Base-by-base conservation (phyloP, 2,888 invertebrate genomes). In the Dryobota labecula region DNA sequence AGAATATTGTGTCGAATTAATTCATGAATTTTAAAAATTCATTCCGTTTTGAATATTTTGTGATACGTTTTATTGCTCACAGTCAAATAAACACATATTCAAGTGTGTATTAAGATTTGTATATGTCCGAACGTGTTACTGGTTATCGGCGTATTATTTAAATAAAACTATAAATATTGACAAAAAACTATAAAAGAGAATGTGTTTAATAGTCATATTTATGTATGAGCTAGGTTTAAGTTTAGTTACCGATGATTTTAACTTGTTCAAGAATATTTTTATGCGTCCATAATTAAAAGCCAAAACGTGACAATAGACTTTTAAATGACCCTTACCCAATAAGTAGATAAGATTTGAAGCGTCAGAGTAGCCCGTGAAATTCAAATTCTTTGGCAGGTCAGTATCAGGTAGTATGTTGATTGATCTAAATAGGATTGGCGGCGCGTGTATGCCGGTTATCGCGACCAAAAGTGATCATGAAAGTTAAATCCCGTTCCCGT, bases 71-170 rank as follows among this genome's bases (percentile, higher is more conserved):
- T 85, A 85, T 80, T 71, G 73, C 51, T 66, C 27, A 30, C 67
- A 76, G 69, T 72, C 61, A 82, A 84, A 84, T 85, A 85, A 85
- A 86, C 85, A 85, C 86, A 76, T 84, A 84, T 84, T 85, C 81
- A 83, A 84, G 76, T 75, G 49, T 70, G 69, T 64, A 75, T 85
- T 77, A 83, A 83, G 66, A 70, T 68, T 73, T 72, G 63, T 82
- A 58, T 82, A 68, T 58, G 76, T 73, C 73, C 75, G 69, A 33
- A 61, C n/a, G n/a, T n/a, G 61, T 84, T 77, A 73, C 74, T 70
- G 24, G 43, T 78, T 81, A 81, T 75, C 68, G 74, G 38, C 60
- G 33, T 84, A 78, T 75, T 84, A 85, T 85, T 86, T 57, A 84
- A 85, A 85, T 86, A 74, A 58, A 73, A 66, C 79, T 72, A 84